Conservation (phyloP, 2,797 vertebrate species). For the Pseudochaenichthys georgianus region DNA sequence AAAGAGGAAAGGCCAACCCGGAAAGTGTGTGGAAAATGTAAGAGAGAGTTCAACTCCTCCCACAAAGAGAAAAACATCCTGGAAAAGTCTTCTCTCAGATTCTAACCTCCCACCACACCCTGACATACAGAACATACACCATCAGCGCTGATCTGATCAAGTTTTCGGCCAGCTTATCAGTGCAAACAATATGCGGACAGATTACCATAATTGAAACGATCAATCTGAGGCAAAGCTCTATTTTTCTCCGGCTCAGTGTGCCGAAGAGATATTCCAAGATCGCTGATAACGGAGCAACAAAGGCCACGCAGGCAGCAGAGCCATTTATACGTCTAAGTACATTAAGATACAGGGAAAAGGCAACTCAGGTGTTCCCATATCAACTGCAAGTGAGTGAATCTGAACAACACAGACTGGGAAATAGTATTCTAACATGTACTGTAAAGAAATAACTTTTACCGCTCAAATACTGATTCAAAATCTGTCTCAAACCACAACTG, state of each 20-base stretch:
- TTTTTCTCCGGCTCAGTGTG: slow-evolving; percentile 25
- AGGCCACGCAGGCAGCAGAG: not conserved
- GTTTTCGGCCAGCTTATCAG: slow-evolving; percentile 38
- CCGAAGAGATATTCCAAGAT: slow-evolving; percentile 43
- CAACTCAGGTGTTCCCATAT: not conserved
- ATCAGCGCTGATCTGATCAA: slow-evolving; percentile 47
- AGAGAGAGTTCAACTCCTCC: slow-evolving; percentile 43
- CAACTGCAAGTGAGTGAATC: not conserved
- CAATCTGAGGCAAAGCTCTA: slow-evolving; percentile 27
- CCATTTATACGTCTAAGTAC: not conserved
- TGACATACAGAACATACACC: slow-evolving; percentile 19
- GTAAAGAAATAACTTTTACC: not conserved
- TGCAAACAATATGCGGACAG: slow-evolving; percentile 25
- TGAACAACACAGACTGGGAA: not conserved
- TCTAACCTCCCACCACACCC: slow-evolving; percentile 14
- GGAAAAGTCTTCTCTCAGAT: slow-evolving; percentile 16
- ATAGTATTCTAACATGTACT: not conserved
- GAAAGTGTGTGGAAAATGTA: slow-evolving; percentile 26
- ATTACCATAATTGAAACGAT: slow-evolving; percentile 58
- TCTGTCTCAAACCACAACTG: not conserved
- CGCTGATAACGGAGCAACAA: slow-evolving; percentile 27
- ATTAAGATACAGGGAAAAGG: not conserved
- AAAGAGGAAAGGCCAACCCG: slow-evolving; percentile 16
- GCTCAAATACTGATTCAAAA: slow-evolving; percentile 20
- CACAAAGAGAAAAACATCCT: slow-evolving; percentile 1